Base-by-base conservation (phyloP, 1,140 invertebrate genomes). In the Eumaeus atala region DNA sequence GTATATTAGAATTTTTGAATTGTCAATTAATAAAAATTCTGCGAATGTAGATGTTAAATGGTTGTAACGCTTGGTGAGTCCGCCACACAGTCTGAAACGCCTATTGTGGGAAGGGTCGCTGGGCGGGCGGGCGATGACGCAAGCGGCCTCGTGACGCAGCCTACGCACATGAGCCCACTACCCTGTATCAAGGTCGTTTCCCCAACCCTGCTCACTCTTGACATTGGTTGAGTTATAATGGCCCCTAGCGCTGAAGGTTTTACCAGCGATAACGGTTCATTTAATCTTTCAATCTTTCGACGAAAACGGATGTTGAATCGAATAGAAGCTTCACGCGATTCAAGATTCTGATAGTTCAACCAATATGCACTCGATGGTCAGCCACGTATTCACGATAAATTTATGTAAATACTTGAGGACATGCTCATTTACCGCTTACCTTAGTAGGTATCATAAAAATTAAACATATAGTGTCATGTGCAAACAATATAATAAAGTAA, bases 151-250 rank as follows among this genome's bases (percentile, higher is more conserved):
- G 51, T 53, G 51, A 53, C 51, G 51, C 51, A 42, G 40, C 51
- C 51, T 44, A 54, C 51, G 51, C 51, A 54, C 48, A 33, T n/a
- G n/a, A n/a, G n/a, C n/a, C n/a, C n/a, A n/a, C n/a, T 17, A 42
- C 14, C 51, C 40, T 14, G 40, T 42, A 44, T 16, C 51, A 54
- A 54, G 51, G 38, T 34, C 51, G 40, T 11, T 34, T 8, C 34
- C 42, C 51, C 42, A 54, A 54, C 51, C 51, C 51, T 54, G 9
- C 40, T 42, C 12, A 44, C 33, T 44, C 40, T 54, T 47, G 51
- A 54, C 51, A 54, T 54, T 54, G 51, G 37, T 28, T 53, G 37
- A 28, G 21, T 28, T 28, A 28, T 28, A 53, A 53, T 42, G 40
- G 8, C 28, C 33, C 33, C 28, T 36, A 50, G 12, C 34, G 34